Evolutionary conservation across 2,797 vertebrate species (phyloP).

Genomic region (Chelonia mydas): DNA sequence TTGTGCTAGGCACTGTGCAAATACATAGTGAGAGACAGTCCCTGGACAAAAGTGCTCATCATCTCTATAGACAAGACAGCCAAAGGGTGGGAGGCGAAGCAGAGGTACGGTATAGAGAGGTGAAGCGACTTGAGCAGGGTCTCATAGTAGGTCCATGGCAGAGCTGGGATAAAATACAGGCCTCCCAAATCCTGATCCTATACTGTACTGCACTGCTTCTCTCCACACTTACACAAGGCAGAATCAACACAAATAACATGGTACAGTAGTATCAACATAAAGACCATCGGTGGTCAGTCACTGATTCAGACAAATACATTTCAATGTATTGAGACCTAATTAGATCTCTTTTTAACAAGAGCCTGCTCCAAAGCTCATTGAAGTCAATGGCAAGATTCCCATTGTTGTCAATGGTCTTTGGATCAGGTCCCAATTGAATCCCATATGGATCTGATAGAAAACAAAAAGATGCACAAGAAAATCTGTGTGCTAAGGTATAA

Average conservation of each 20-base stretch:
- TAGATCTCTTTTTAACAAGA: not conserved
- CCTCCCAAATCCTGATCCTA: rapidly evolving
- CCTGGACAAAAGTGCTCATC: not conserved
- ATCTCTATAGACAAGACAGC: rapidly evolving
- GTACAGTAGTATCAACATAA: not conserved
- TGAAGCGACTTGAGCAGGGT: not conserved
- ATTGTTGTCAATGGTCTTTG: rapidly evolving
- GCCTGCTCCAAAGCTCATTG: rapidly evolving
- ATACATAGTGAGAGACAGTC: rapidly evolving
- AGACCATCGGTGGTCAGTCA: rapidly evolving
- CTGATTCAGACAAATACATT: rapidly evolving
- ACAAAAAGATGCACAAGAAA: not conserved
- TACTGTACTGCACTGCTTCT: rapidly evolving
- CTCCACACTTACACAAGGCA: not conserved
- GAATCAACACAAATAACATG: not conserved
- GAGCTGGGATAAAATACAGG: not conserved
- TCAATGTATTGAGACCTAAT: rapidly evolving
- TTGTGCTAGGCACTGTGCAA: not conserved
- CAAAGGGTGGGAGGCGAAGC: not conserved
- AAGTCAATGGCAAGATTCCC: rapidly evolving
- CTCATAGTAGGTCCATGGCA: rapidly evolving
- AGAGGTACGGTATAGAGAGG: not conserved
- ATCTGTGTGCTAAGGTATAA: rapidly evolving
- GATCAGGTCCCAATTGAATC: not conserved
- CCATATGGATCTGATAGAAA: not conserved